Evolutionary conservation across 2,888 invertebrate genomes (phyloP), one percentile per base, ranked within the genome.

Genomic region (Lissonota sp.): DNA sequence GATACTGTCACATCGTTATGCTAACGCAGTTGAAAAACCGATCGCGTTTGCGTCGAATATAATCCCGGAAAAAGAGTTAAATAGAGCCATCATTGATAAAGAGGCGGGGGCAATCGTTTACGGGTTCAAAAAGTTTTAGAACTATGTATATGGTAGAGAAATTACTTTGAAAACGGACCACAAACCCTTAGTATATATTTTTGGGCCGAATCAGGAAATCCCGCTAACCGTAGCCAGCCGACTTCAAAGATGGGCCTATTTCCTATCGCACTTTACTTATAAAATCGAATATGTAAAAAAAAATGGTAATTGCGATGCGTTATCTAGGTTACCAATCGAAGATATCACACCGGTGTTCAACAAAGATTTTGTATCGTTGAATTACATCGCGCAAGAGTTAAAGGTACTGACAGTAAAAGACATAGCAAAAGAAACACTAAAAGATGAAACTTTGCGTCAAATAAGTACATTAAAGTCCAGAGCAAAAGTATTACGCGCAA

Each of bases 231-330:
- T 14, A 26, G 64, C 64, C 4, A 64, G 64, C 6, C 10, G 64
- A 37, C 10, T 64, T 10, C 64, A 64, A 44, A 44, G 62, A 63
- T 63, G 62, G 62, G 46, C 63, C 2, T 63, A 46, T 46, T 63
- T 63, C 26, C 8, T 64, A 7, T 64, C 64, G 37, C 7, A 12
- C 5, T 64, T 64, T 44, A 49, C n/a, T 4, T 64, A 64, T 37
- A 64, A 64, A 37, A 64, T 64, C 8, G 75, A 80, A 14, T 67
- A 83, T 53, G 39, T 83, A 40, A 10, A 75, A 49, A 7, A 67
- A 8, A 82, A 82, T 39, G 66, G 72, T 37, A 83, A 73, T 26
- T 69, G 81, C 60, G 78, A 73, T 37, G 73, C 80, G 14, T 40
- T 80, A 0, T 80, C 76, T 7, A 16, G 80, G 53, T 39, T 83